phyloP scores from a whole-genome alignment of 2,888 invertebrate genomes.

The Cryptus armator region DNA sequence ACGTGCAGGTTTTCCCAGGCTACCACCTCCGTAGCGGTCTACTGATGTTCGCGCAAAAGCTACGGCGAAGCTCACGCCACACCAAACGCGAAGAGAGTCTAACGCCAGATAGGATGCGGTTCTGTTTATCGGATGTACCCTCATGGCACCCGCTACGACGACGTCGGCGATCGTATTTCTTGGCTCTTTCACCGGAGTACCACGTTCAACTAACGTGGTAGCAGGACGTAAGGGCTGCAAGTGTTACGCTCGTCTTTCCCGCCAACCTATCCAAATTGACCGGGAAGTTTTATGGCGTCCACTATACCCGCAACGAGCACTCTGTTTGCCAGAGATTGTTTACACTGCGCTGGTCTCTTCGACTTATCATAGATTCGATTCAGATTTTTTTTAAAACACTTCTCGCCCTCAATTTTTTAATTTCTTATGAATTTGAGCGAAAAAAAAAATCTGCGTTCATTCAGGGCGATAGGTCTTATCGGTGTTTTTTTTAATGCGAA shows the following conservation, averaged over 20 bases:
- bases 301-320: not conserved
- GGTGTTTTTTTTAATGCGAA: no score
- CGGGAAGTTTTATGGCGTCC: conserved; percentile 55
- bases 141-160: conserved; percentile 39
- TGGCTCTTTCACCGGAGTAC: conserved; percentile 45
- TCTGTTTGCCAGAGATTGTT: not conserved
- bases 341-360: not conserved
- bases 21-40: not conserved
- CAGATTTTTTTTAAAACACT: no score
- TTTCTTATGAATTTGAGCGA: no score
- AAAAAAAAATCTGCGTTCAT: no score
- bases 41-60: conserved; percentile 39
- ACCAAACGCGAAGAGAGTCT: conserved; percentile 25
- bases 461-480: no score
- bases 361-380: not conserved
- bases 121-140: conserved; percentile 62
- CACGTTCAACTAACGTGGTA: not conserved
- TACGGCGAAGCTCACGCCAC: conserved; percentile 48
- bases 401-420: no score
- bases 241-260: conserved; percentile 17
- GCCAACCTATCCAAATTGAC: conserved; percentile 52
- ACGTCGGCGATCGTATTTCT: conserved; percentile 63
- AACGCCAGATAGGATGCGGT: conserved; percentile 55
- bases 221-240: conserved; percentile 13
- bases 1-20: conserved; percentile 48